These are phyloP conservation scores for Lithobius niger DNA, from an alignment of 1,140 invertebrate genomes.

Conservation along the genomic window DNA sequence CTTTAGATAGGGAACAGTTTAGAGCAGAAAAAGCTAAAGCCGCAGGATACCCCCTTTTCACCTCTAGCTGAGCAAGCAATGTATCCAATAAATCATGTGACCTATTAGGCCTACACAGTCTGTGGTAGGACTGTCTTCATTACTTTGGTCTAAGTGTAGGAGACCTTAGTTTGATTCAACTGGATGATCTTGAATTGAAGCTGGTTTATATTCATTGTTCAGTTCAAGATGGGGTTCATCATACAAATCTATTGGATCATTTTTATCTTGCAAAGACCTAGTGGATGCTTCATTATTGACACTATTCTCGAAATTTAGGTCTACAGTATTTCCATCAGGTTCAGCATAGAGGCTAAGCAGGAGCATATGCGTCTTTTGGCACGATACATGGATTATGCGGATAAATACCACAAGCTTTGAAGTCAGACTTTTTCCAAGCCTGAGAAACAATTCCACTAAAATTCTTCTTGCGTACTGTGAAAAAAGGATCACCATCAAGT, in stretches of 20 bases:
- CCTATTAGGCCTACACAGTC: neutral
- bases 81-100: neutral
- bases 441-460: neutral
- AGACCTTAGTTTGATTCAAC: too few relatives aligned
- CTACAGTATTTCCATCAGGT: neutral
- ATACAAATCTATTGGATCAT: neutral
- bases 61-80: neutral
- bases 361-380: constrained; percentile 24
- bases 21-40: neutral
- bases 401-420: constrained; percentile 23
- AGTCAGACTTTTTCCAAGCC: constrained; percentile 24
- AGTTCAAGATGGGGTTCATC: neutral
- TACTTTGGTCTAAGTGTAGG: too few relatives aligned
- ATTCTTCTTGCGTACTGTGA: neutral
- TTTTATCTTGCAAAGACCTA: neutral
- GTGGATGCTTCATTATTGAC: neutral
- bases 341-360: constrained; percentile 17
- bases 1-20: neutral
- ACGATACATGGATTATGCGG: constrained; percentile 22
- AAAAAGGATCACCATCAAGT: neutral
- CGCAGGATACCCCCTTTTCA: neutral
- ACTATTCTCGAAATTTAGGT: neutral
- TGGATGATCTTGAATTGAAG: neutral
- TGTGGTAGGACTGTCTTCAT: neutral
- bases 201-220: neutral